Percentiles rank a stretch among this genome's conserved stretches.
Conservation (phyloP, 2,113 vertebrate genomes). For the Phylloscopus trochilus region DNA sequence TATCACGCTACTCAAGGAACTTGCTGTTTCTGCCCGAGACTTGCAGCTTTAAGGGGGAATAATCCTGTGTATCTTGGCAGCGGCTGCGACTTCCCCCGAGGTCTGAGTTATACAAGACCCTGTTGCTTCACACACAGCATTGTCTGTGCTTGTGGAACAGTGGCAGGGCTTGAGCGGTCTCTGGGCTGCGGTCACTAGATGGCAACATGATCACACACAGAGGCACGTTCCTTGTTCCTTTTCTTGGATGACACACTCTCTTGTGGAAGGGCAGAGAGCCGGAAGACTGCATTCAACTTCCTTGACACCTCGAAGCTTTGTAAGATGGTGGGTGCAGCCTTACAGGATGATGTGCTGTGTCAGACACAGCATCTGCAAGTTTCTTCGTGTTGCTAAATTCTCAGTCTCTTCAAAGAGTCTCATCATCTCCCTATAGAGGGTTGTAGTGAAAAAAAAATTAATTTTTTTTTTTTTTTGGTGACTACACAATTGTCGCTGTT, state of each 20-base stretch:
- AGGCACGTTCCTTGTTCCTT: not conserved
- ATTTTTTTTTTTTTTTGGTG: not conserved
- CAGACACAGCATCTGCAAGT: not conserved
- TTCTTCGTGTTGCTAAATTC: not conserved
- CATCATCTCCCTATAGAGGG: not conserved
- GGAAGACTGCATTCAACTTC: not conserved
- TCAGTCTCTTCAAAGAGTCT: not conserved
- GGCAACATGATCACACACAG: slow-evolving; percentile 49
- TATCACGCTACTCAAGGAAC: not conserved
- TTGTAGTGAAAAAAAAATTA: not conserved
- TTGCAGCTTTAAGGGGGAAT: not conserved
- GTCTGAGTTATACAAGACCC: not conserved
- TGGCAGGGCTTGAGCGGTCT: not conserved
- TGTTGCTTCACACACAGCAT: not conserved
- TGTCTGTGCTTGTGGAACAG: not conserved
- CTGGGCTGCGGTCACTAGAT: slow-evolving; percentile 43
- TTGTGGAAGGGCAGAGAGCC: not conserved
- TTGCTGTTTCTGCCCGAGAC: not conserved
- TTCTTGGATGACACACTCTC: not conserved
- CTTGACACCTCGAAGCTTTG: not conserved
- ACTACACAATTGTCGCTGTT: not conserved
- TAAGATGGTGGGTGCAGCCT: not conserved
- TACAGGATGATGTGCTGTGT: not conserved
- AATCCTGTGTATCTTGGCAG: not conserved
- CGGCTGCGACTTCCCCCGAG: not conserved